Evolutionary conservation across 2,888 invertebrate species (phyloP), one percentile per base, ranked within the genome.

Genomic region (Eilema caniola): DNA sequence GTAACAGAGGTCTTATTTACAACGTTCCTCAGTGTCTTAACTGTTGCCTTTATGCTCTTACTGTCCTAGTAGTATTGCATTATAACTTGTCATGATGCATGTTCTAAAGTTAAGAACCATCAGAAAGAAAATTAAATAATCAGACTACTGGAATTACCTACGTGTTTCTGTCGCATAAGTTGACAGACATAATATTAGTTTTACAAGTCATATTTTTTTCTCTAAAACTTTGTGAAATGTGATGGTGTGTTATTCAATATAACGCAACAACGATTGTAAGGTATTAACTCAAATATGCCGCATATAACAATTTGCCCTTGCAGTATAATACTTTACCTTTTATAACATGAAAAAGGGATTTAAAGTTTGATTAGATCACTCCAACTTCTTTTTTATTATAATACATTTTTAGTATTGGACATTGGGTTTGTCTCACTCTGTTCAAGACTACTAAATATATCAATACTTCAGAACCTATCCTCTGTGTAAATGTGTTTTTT

Each of bases 401-500:
- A n/a, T n/a, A n/a, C n/a, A n/a, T n/a, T n/a, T n/a, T n/a, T n/a
- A n/a, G n/a, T n/a, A n/a, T n/a, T n/a, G n/a, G n/a, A n/a, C n/a
- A n/a, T n/a, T n/a, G n/a, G n/a, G n/a, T n/a, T n/a, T n/a, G n/a
- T n/a, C n/a, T n/a, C n/a, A n/a, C n/a, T n/a, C n/a, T n/a, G n/a
- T n/a, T n/a, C n/a, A n/a, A n/a, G n/a, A n/a, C n/a, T n/a, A n/a
- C n/a, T n/a, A n/a, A n/a, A n/a, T n/a, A n/a, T n/a, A n/a, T n/a
- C n/a, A n/a, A n/a, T n/a, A n/a, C n/a, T n/a, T n/a, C n/a, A n/a
- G n/a, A n/a, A n/a, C n/a, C n/a, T n/a, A n/a, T n/a, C n/a, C n/a
- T n/a, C n/a, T n/a, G n/a, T n/a, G n/a, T n/a, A n/a, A n/a, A n/a
- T 16, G 41, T 3, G 41, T 4, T 14, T 74, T 81, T 81, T 80